A percentile compares a stretch with the other conserved stretches of the same genome.
Evolutionary conservation across 2,888 invertebrate genomes (phyloP).

Genomic region (Andrena praecox): DNA sequence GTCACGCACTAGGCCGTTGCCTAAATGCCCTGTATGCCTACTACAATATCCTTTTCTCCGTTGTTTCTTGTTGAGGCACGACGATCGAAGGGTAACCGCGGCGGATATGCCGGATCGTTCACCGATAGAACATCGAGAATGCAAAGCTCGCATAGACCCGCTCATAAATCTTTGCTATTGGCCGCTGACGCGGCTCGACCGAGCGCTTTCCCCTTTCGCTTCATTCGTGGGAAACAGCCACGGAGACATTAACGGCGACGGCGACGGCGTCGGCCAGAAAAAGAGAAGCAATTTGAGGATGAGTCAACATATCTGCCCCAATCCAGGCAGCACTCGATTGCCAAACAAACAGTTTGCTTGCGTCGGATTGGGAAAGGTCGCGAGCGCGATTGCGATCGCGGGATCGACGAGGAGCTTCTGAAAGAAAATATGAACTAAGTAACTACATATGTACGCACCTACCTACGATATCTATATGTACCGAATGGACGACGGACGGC

Average conservation of each 20-base stretch:
- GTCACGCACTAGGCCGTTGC: too few relatives aligned
- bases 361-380: constrained; percentile 17
- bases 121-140: constrained; percentile 47
- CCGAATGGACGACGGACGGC: too few relatives aligned
- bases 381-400: neutral
- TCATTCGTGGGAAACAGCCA: constrained; percentile 22
- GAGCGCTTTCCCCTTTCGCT: constrained; percentile 10
- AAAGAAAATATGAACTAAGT: neutral
- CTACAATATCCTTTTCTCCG: too few relatives aligned
- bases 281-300: neutral
- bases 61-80: neutral
- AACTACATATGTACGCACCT: too few relatives aligned
- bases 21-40: too few relatives aligned
- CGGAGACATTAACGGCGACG: neutral
- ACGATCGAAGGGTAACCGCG: neutral
- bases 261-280: neutral
- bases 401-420: neutral
- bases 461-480: too few relatives aligned
- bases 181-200: constrained; percentile 18
- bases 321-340: too few relatives aligned
- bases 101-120: neutral
- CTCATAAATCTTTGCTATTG: constrained; percentile 51
- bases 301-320: neutral
- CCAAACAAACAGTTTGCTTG: neutral
- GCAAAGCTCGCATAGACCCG: constrained; percentile 24